A percentile compares a stretch with the other conserved stretches of the same genome.
Evolutionary conservation across 2,888 invertebrate genomes (phyloP).

Genomic region (Tiliacea aurago): DNA sequence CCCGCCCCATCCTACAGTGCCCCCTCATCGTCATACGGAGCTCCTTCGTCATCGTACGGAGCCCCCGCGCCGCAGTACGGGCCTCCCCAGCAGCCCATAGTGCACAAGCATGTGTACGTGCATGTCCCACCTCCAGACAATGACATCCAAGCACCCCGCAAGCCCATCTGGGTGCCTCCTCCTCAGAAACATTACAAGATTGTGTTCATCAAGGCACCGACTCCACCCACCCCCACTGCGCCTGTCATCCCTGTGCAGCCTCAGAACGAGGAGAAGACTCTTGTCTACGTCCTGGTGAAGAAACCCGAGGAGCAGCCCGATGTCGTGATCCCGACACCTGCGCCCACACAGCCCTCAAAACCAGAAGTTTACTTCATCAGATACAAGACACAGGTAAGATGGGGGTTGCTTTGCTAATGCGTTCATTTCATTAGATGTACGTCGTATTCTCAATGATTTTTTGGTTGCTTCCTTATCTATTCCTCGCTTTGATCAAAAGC

Average conservation of each 20-base stretch:
- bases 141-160: slow-evolving; percentile 92
- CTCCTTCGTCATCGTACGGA: slow-evolving; percentile 89
- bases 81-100: slow-evolving; percentile 93
- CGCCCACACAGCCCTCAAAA: slow-evolving; percentile 96
- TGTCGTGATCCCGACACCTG: slow-evolving; percentile 94
- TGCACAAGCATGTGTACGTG: slow-evolving; percentile 97
- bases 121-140: slow-evolving; percentile 97
- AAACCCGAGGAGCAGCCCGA: slow-evolving; percentile 96
- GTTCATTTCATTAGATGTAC: neutral
- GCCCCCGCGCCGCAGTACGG: slow-evolving; percentile 92
- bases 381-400: slow-evolving; percentile 94
- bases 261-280: slow-evolving; percentile 96
- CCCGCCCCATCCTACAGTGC: slow-evolving; percentile 87
- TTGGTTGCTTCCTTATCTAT: neutral
- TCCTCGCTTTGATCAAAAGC: neutral
- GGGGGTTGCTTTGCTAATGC: neutral
- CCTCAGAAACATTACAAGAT: slow-evolving; percentile 96
- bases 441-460: neutral
- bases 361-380: slow-evolving; percentile 97
- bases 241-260: slow-evolving; percentile 93
- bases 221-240: slow-evolving; percentile 91
- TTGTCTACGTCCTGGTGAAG: slow-evolving; percentile 97
- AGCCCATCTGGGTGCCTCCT: slow-evolving; percentile 87
- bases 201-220: slow-evolving; percentile 94
- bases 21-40: slow-evolving; percentile 88